phyloP scores from a whole-genome alignment of 2,888 invertebrate species.

The Spisula subtruncata region DNA sequence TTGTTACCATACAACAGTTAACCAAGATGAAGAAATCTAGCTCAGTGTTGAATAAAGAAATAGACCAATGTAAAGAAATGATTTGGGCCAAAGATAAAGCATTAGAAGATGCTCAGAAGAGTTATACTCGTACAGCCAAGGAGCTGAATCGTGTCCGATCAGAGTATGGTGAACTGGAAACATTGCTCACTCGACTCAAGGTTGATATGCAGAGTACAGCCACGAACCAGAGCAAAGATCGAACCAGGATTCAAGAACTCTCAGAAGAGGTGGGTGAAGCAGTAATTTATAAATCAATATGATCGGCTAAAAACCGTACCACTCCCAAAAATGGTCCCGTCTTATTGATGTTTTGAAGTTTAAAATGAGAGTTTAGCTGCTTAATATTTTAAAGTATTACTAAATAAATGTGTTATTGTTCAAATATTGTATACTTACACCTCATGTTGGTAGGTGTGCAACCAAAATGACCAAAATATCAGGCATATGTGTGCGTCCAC shows the following conservation, averaged over 20 bases:
- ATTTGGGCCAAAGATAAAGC: slow-evolving; percentile 86
- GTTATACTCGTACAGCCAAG: slow-evolving; percentile 83
- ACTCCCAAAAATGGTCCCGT: too few relatives aligned
- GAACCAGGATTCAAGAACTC: slow-evolving; percentile 80
- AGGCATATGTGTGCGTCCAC: too few relatives aligned
- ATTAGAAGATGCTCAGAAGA: slow-evolving; percentile 85
- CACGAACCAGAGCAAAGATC: slow-evolving; percentile 80
- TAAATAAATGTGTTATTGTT: too few relatives aligned
- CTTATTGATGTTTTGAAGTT: too few relatives aligned
- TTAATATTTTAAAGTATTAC: too few relatives aligned
- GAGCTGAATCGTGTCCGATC: slow-evolving; percentile 82
- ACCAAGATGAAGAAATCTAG: slow-evolving; percentile 81
- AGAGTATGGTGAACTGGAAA: slow-evolving; percentile 82
- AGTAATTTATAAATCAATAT: not conserved
- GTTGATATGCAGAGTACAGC: slow-evolving; percentile 81
- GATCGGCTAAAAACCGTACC: too few relatives aligned
- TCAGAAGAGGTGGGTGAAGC: slow-evolving; percentile 82
- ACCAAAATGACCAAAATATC: too few relatives aligned
- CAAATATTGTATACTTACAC: too few relatives aligned
- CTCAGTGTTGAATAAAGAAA: slow-evolving; percentile 82
- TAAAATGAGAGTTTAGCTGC: too few relatives aligned
- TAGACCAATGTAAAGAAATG: slow-evolving; percentile 83
- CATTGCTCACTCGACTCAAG: slow-evolving; percentile 78
- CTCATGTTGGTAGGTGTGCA: too few relatives aligned
- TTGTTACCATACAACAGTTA: slow-evolving; percentile 72